Percentiles rank a stretch among this genome's conserved stretches.
These are phyloP conservation scores for Pandemis cinnamomeana DNA, from an alignment of 2,888 invertebrate species.

Conservation along the genomic window DNA sequence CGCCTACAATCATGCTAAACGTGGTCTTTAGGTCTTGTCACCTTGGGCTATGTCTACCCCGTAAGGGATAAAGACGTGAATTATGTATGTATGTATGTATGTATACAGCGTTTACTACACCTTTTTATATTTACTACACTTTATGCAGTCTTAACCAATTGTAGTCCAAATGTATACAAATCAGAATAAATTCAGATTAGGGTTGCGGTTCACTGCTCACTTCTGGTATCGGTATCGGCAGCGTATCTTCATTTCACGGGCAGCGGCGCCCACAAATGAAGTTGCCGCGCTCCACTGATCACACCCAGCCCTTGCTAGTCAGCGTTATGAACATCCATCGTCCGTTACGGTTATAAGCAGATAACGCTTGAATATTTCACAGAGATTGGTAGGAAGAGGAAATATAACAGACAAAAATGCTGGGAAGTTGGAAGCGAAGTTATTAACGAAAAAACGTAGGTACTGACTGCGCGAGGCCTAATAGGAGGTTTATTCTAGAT, in stretches of 20 bases:
- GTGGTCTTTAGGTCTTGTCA: no score
- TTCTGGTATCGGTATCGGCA: constrained; percentile 58
- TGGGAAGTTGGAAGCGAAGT: not conserved
- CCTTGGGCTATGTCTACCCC: no score
- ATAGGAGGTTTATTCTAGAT: no score
- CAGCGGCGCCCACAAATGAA: constrained; percentile 83
- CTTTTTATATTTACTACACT: no score
- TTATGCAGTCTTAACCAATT: not conserved
- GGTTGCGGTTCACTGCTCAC: constrained; percentile 28
- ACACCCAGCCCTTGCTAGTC: constrained; percentile 44
- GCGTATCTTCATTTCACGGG: constrained; percentile 81
- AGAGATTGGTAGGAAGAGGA: not conserved
- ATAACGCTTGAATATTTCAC: constrained; percentile 15
- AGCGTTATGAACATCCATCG: constrained; percentile 27
- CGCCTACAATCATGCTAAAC: no score
- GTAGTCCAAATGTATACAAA: not conserved
- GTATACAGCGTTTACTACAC: no score
- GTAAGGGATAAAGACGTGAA: no score
- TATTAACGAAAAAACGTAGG: no score
- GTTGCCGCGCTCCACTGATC: constrained; percentile 78
- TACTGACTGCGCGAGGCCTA: no score
- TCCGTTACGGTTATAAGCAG: constrained; percentile 19
- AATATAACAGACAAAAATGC: not conserved
- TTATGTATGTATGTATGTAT: no score
- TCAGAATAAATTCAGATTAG: constrained; percentile 15